Percentiles rank a stretch among this genome's conserved stretches.
Conservation (phyloP, 2,113 vertebrate species). For the Corynorhinus townsendii region DNA sequence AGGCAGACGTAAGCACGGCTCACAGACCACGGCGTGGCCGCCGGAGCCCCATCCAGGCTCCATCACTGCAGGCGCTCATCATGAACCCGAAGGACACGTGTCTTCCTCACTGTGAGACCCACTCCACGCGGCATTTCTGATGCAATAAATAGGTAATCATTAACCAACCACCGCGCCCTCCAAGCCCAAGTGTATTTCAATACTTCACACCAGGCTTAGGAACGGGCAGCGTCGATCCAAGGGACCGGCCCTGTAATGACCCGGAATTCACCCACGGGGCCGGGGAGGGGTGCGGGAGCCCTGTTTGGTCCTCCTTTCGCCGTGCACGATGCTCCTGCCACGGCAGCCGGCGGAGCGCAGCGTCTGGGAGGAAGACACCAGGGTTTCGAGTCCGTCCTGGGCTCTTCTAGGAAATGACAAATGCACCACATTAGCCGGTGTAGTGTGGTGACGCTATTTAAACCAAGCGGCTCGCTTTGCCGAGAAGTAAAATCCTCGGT, state of each 20-base stretch:
- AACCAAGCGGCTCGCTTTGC: constrained; percentile 48
- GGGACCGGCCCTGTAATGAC: not conserved
- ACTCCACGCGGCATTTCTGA: constrained; percentile 40
- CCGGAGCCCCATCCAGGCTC: not conserved
- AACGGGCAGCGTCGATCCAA: constrained; percentile 51
- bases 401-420: constrained; percentile 69
- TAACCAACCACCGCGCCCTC: constrained; percentile 50
- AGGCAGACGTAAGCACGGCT: not conserved
- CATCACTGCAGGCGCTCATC: constrained; percentile 2
- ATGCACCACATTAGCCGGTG: constrained; percentile 58
- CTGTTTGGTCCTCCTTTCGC: constrained; percentile 1
- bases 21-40: not conserved
- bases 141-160: constrained; percentile 50
- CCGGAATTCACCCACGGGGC: not conserved
- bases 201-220: constrained; percentile 51
- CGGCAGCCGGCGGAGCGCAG: constrained; percentile 46
- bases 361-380: constrained; percentile 53
- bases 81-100: constrained; percentile 39
- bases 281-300: not conserved
- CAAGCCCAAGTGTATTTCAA: constrained; percentile 48
- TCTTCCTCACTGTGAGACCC: constrained; percentile 15
- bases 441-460: constrained; percentile 40
- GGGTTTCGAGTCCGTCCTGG: constrained; percentile 50
- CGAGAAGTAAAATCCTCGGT: constrained; percentile 46
- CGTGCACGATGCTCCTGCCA: not conserved